Evolutionary conservation across 2,888 invertebrate genomes (phyloP), one percentile per base, ranked within the genome.

Genomic region (Melanargia galathea): DNA sequence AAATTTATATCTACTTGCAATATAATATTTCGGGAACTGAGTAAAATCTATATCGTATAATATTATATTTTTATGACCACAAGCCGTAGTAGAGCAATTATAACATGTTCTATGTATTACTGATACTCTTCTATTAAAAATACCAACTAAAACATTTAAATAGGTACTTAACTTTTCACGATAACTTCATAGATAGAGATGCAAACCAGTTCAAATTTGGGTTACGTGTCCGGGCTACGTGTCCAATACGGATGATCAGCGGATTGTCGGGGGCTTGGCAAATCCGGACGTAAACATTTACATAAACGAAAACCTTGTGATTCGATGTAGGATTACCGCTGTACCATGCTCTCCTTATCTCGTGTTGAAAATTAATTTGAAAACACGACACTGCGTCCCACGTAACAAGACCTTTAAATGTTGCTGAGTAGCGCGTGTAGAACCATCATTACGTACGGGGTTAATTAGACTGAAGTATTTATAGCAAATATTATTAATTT

Each of bases 351-450:
- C 76, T 72, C 75, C 80, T 81, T 82, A 82, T 85, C 64, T 76
- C 67, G 63, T 69, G 73, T 64, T 70, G 66, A 71, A 77, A 80
- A 81, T 79, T 74, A 81, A 80, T 79, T 79, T 70, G 67, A 66
- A 67, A 70, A 70, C 74, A 71, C 71, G 72, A 72, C 64, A 64
- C 62, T 60, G 58, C 58, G 56, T 56, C 68, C 70, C 63, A 65
- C 59, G 57, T 69, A 73, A 69, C 66, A 70, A 67, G 68, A 71
- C 62, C 65, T 65, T 70, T 60, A 54, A n/a, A 65, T 70, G 68
- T 62, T 33, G 59, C 51, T 64, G 62, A 46, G 4, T 46, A 20
- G 22, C 11, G 22, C 20, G 20, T 46, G 13, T 46, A 13, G 11
- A 46, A 22, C 45, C 22, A 20, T 46, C 45, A 13, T 46, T 18